Evolutionary conservation across 2,113 vertebrate genomes (phyloP).

Genomic region (Callocephalon fimbriatum): DNA sequence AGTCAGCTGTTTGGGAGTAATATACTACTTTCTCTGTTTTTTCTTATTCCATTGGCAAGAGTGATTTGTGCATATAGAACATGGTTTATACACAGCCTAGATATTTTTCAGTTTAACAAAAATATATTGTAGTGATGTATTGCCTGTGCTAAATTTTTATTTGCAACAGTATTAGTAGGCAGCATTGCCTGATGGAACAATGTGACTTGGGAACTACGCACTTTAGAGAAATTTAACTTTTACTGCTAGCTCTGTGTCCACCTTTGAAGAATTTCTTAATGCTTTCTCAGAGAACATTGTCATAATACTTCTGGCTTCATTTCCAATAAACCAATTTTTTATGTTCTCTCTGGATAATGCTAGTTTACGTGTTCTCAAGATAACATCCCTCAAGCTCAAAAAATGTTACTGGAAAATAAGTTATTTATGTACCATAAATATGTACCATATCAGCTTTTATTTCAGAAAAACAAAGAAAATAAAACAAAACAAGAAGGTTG

Average conservation of each 20-base stretch:
- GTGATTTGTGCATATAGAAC: neutral
- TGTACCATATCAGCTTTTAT: neutral
- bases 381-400: neutral
- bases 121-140: neutral
- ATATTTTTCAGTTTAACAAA: neutral
- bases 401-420: neutral
- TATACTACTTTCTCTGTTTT: neutral
- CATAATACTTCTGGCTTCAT: neutral
- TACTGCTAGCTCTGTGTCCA: neutral
- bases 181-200: neutral
- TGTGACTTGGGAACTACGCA: neutral
- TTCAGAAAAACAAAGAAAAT: neutral
- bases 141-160: neutral
- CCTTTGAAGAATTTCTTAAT: neutral
- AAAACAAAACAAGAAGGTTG: neutral
- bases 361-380: neutral
- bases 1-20: neutral
- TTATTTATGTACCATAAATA: neutral
- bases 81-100: neutral
- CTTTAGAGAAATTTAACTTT: neutral
- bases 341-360: neutral
- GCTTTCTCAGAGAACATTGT: neutral
- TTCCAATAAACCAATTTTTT: neutral
- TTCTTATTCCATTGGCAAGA: neutral
- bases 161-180: neutral